Conservation (phyloP, 2,888 invertebrate genomes). For the Eugnorisma glareosa region DNA sequence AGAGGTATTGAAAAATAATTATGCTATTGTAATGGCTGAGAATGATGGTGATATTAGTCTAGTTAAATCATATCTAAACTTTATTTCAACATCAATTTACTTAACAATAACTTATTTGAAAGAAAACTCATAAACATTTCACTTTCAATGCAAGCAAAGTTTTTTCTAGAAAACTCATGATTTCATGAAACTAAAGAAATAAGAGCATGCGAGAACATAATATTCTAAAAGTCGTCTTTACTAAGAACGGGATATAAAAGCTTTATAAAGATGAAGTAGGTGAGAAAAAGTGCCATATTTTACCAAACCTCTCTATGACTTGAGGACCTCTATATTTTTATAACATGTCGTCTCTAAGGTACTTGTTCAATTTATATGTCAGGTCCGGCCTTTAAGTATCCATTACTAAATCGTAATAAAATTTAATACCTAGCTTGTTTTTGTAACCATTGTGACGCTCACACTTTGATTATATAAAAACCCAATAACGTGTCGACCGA, state of each 20-base stretch:
- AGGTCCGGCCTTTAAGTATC: conserved; percentile 32
- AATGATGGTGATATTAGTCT: not conserved
- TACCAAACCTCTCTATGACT: not conserved
- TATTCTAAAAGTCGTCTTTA: not conserved
- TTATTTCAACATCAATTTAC: not conserved
- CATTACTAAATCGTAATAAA: conserved; percentile 31
- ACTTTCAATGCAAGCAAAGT: not conserved
- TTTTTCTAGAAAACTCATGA: not conserved
- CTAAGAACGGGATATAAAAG: not conserved
- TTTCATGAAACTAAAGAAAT: not conserved
- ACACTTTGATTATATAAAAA: not conserved
- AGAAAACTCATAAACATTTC: not conserved
- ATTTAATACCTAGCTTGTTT: not conserved
- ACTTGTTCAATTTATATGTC: conserved; percentile 34
- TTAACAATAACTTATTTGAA: not conserved
- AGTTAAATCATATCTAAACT: not conserved
- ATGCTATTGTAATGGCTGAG: not conserved
- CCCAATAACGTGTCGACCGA: too few relatives aligned
- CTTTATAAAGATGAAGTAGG: not conserved
- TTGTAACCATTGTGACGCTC: not conserved
- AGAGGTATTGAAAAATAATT: not conserved
- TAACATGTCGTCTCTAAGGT: conserved; percentile 19
- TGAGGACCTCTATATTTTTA: conserved; percentile 8
- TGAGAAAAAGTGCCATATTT: not conserved
- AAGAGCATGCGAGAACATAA: not conserved